Base-by-base conservation (phyloP, 2,888 invertebrate genomes). In the Ennomos erosarius region DNA sequence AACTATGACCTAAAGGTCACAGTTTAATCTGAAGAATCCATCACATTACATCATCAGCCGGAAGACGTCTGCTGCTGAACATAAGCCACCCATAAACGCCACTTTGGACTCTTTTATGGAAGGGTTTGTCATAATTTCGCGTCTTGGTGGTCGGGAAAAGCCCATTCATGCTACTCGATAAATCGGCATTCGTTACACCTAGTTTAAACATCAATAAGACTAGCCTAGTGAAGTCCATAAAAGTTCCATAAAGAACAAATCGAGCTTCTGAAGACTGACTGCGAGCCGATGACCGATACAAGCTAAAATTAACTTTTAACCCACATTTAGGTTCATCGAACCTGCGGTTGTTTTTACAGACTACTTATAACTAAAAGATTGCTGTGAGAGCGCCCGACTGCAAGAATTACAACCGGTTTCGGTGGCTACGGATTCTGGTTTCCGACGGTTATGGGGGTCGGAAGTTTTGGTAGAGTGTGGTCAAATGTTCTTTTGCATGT, bases 291-390 rank as follows among this genome's bases (percentile, higher is more conserved):
- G 64, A 69, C 69, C 69, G 64, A 53, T 61, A 65, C 53, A 44
- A 26, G 47, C 72, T 76, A 76, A 67, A 70, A 69, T 68, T 77
- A 75, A 68, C 73, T 59, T 71, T 67, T 71, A 74, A 75, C 77
- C 77, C 43, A 79, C 68, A 70, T 74, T 50, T 33, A 37, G 58
- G 71, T 72, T 74, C 73, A 71, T 55, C 57, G 71, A 73, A 69
- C 68, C 54, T 46, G 60, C 59, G 62, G 49, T 62, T 43, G 36
- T 61, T 61, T 59, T 55, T 56, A 65, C 54, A 58, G 43, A 37
- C 42, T 46, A 58, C 26, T 26, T 65, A 50, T 64, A 58, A 67
- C 42, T 54, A 59, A 56, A 56, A 49, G 55, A 50, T 57, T 49
- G 48, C 40, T 54, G 61, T 65, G 44, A 11, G 37, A 46, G 53